Conservation (phyloP, 2,113 vertebrate genomes). For the Myrmecophaga tridactyla region DNA sequence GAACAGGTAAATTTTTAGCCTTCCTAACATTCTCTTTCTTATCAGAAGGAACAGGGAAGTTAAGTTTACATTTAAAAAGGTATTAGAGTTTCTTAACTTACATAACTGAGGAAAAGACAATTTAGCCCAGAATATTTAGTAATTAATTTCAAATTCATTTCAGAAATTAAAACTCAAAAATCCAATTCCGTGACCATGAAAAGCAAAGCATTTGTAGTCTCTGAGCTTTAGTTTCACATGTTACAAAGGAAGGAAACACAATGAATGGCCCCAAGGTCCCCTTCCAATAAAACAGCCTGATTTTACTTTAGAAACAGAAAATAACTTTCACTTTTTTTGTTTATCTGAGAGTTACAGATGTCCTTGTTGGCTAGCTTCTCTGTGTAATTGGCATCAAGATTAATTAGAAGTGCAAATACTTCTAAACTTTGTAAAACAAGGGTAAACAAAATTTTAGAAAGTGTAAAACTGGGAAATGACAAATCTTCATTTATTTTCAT, state of each 20-base stretch:
- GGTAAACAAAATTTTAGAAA: not conserved
- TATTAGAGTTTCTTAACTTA: constrained; percentile 15
- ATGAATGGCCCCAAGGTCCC: not conserved
- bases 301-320: not conserved
- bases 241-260: not conserved
- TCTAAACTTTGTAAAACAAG: constrained; percentile 30
- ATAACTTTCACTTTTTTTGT: not conserved
- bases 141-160: constrained; percentile 31
- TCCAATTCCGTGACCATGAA: not conserved
- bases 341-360: constrained; percentile 25
- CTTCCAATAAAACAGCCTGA: not conserved
- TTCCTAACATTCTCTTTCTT: not conserved
- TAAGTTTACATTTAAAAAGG: not conserved
- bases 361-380: not conserved
- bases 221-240: not conserved
- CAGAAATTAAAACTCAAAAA: constrained; percentile 33
- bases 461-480: not conserved
- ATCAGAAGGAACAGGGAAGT: not conserved
- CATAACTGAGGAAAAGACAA: constrained; percentile 33
- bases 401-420: constrained; percentile 4
- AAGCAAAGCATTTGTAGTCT: not conserved
- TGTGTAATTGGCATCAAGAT: not conserved
- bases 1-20: not conserved
- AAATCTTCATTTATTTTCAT: constrained; percentile 16
- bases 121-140: not conserved